A percentile compares a stretch with the other conserved stretches of the same genome.
phyloP scores from a whole-genome alignment of 2,113 vertebrate species.

The Glaucidium brasilianum region DNA sequence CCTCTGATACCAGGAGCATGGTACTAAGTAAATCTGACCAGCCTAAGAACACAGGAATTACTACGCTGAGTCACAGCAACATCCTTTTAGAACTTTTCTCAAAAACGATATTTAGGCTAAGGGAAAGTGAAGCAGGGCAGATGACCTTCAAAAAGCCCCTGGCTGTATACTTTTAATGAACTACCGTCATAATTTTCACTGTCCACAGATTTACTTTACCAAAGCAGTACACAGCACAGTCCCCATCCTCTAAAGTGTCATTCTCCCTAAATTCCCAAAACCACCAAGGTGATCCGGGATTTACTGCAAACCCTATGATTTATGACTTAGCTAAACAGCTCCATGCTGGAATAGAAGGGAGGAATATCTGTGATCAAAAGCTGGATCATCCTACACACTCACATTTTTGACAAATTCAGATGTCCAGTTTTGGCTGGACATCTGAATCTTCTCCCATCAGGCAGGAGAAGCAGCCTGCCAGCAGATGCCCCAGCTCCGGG shows the following conservation, averaged over 20 bases:
- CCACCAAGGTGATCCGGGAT: background rate
- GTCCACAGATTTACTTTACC: background rate
- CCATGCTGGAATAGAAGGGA: background rate
- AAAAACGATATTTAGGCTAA: background rate
- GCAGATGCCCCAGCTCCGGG: fast-evolving
- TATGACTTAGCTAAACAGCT: background rate
- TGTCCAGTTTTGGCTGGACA: background rate
- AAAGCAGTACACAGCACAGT: background rate
- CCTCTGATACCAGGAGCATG: background rate
- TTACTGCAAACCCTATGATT: background rate
- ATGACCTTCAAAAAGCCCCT: background rate
- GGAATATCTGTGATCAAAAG: background rate
- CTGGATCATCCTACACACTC: background rate
- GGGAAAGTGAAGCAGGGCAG: background rate
- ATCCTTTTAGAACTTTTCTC: background rate
- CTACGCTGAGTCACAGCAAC: background rate
- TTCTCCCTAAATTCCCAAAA: background rate
- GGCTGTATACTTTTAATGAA: background rate
- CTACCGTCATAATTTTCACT: background rate
- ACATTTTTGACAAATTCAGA: background rate
- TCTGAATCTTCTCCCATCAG: background rate
- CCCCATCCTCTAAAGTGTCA: background rate
- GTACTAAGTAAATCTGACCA: background rate
- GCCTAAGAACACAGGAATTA: background rate
- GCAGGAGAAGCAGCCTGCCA: background rate